Evolutionary conservation across 2,888 invertebrate species (phyloP).

Genomic region (Pyrochroa serraticornis): DNA sequence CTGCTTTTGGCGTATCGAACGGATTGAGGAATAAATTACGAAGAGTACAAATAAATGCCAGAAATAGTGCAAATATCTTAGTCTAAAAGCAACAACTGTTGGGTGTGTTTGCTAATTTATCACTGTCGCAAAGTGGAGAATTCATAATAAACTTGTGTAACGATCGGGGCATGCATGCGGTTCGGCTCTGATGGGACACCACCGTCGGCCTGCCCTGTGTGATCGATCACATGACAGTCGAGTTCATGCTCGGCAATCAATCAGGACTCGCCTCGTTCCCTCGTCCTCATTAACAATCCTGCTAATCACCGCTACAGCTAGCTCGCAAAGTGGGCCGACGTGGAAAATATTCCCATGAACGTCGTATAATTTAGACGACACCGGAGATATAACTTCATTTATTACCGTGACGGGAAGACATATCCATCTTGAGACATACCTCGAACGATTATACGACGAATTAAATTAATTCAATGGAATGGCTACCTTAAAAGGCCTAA

Average conservation of each 20-base stretch:
- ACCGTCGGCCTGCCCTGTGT: constrained; percentile 39
- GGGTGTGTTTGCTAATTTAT: constrained; percentile 44
- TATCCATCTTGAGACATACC: too few relatives aligned
- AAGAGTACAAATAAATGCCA: constrained; percentile 3
- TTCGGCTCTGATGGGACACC: constrained; percentile 38
- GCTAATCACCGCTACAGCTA: constrained; percentile 38
- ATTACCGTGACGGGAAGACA: constrained; percentile 5
- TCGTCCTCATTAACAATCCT: constrained; percentile 45
- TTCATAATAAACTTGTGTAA: constrained; percentile 45
- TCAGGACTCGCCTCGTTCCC: constrained; percentile 43
- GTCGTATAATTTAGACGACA: neutral
- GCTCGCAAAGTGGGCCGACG: constrained; percentile 34
- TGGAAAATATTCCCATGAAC: constrained; percentile 37
- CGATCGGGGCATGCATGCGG: constrained; percentile 43
- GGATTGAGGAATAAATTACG: neutral
- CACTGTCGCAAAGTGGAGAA: constrained; percentile 46
- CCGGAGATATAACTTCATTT: constrained; percentile 20
- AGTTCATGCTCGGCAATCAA: constrained; percentile 48
- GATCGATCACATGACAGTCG: constrained; percentile 54
- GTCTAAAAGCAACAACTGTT: constrained; percentile 10
- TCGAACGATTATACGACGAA: too few relatives aligned
- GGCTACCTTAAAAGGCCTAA: too few relatives aligned
- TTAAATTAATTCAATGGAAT: too few relatives aligned
- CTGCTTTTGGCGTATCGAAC: constrained; percentile 6
- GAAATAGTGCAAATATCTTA: constrained; percentile 12